These are phyloP conservation scores for Saturnia pavonia DNA, from an alignment of 2,888 invertebrate species.

Conservation along the genomic window DNA sequence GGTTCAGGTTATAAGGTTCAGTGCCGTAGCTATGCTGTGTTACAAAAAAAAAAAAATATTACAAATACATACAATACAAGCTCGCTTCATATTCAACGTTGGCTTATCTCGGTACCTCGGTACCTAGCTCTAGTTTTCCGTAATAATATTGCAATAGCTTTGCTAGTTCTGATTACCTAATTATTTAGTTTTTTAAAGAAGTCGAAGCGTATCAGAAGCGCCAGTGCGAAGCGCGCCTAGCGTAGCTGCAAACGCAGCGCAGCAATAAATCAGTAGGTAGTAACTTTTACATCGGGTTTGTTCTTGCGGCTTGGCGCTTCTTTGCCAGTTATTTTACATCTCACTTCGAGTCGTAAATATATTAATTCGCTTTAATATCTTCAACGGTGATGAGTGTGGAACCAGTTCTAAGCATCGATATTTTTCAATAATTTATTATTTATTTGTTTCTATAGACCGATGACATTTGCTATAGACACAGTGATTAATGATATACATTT, in stretches of 20 bases:
- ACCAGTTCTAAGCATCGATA: not conserved
- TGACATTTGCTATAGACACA: too few relatives aligned
- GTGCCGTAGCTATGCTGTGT: too few relatives aligned
- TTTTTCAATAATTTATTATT: not conserved
- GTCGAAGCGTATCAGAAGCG: not conserved
- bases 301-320: constrained; percentile 3
- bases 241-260: constrained; percentile 4
- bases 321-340: constrained; percentile 3
- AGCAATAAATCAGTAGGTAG: constrained; percentile 11
- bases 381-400: not conserved
- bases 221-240: not conserved
- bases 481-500: not conserved
- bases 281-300: constrained; percentile 1
- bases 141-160: too few relatives aligned
- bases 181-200: not conserved
- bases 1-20: too few relatives aligned
- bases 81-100: too few relatives aligned
- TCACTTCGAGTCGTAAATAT: constrained; percentile 6
- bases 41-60: too few relatives aligned
- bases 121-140: too few relatives aligned
- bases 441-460: too few relatives aligned
- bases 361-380: constrained; percentile 7
- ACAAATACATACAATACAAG: too few relatives aligned
- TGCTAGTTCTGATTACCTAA: not conserved
- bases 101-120: too few relatives aligned